Base-by-base conservation (phyloP, 2,113 vertebrate species). In the Paradisaea rubra region DNA sequence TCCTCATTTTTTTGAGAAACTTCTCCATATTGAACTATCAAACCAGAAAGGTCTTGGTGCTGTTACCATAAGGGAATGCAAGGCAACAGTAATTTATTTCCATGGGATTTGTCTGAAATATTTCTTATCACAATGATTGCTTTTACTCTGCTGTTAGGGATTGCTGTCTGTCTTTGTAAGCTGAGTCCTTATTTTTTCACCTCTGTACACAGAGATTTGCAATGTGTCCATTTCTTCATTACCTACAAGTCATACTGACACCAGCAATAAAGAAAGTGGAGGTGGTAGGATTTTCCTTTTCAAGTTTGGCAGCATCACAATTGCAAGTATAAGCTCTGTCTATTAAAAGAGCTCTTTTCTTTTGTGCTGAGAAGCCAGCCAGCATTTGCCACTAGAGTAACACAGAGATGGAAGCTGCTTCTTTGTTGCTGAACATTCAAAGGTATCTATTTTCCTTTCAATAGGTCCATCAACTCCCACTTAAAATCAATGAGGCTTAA, bases 401-500 rank as follows among this genome's bases (percentile, higher is more conserved):
- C 54, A 65, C n/a, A 66, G 81, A 74, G 44, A 88, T 11, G 53
- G 57, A 81, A 85, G 45, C 65, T 72, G 25, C 24, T 83, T 14
- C 82, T 95, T 96, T 89, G 78, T 69, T 89, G 42, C 49, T 50
- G 45, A 95, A 76, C 74, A 73, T 56, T 61, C 60, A 88, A 93
- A 72, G 25, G 13, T 69, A 59, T 65, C 56, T 83, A 41, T 92
- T 82, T 93, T 81, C 59, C 60, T 76, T 81, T 78, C 59, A 72
- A 7, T 11, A 86, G n/a, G 35, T 91, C 37, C 44, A 86, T 53
- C 15, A 81, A 69, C 45, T 78, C 64, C n/a, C 45, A 81, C 53
- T 66, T 86, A 92, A 94, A 96, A 91, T 92, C 71, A 89, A 37
- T 69, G 11, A 78, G 18, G n/a, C 5, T 89, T 86, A 88, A 88